Evolutionary conservation across 2,888 invertebrate species (phyloP).

Genomic region (Sminthurinus aureus): DNA sequence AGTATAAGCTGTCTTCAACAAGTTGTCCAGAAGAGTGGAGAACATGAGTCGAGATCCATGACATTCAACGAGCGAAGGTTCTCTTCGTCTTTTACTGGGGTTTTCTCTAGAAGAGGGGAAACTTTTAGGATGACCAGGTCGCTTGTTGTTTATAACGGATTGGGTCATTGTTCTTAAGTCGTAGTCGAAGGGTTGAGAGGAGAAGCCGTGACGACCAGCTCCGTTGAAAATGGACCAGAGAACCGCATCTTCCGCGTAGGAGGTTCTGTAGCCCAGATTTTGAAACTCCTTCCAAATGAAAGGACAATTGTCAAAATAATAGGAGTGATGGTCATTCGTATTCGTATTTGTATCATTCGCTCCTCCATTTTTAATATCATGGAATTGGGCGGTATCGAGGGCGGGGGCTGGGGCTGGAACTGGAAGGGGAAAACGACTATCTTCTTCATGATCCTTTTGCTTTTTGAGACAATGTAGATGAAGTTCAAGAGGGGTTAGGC

Average conservation of each 20-base stretch:
- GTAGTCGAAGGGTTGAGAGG: not conserved
- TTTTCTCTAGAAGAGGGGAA: too few relatives aligned
- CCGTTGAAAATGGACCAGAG: slow-evolving; percentile 15
- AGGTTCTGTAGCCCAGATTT: not conserved
- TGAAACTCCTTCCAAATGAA: not conserved
- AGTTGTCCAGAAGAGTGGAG: not conserved
- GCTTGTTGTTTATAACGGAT: not conserved
- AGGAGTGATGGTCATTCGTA: too few relatives aligned
- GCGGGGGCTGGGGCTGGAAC: too few relatives aligned
- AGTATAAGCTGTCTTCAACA: not conserved
- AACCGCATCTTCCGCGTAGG: slow-evolving; percentile 6
- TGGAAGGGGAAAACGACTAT: too few relatives aligned
- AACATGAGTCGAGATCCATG: slow-evolving; percentile 11
- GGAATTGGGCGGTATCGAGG: not conserved
- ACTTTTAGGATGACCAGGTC: not conserved
- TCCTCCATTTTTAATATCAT: not conserved
- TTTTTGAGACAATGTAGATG: not conserved
- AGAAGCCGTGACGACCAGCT: not conserved
- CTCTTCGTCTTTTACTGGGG: not conserved
- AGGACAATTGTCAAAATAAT: not conserved
- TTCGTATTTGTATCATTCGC: not conserved
- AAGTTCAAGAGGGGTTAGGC: not conserved
- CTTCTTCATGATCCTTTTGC: too few relatives aligned
- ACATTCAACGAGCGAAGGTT: not conserved
- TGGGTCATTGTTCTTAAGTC: slow-evolving; percentile 4